These are phyloP conservation scores for Clivina fossor DNA, from an alignment of 2,888 invertebrate genomes.

Conservation along the genomic window DNA sequence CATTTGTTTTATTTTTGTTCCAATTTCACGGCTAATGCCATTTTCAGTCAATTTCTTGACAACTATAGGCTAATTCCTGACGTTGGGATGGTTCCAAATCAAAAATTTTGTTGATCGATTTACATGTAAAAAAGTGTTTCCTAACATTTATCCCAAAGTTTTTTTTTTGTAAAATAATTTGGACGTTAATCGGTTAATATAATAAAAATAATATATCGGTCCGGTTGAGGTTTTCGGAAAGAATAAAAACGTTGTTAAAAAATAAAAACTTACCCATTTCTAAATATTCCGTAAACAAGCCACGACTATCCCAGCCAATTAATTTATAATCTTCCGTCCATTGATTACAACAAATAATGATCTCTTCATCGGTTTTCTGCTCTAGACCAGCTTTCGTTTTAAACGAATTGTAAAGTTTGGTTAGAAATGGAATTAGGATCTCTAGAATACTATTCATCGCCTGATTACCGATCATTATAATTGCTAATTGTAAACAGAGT, in stretches of 20 bases:
- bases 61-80: no score
- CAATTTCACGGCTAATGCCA: no score
- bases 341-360: conserved; percentile 60
- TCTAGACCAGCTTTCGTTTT: conserved; percentile 55
- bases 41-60: no score
- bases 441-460: conserved; percentile 75
- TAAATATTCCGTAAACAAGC: conserved; percentile 78
- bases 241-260: no score
- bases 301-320: conserved; percentile 63
- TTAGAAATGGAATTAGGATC: conserved; percentile 68
- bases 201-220: conserved; percentile 3
- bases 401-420: conserved; percentile 58
- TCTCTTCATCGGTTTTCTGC: conserved; percentile 48
- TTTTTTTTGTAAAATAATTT: no score
- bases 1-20: no score
- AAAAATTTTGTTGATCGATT: no score
- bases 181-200: conserved; percentile 9
- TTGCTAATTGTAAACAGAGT: conserved; percentile 79
- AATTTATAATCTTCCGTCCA: conserved; percentile 77
- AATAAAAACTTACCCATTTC: conserved; percentile 79
- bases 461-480: conserved; percentile 87
- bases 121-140: no score
- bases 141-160: no score
- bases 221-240: no score
- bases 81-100: no score